Percentiles rank a stretch among this genome's conserved stretches.
Conservation (phyloP, 2,888 invertebrate species). For the Nomada fabriciana region DNA sequence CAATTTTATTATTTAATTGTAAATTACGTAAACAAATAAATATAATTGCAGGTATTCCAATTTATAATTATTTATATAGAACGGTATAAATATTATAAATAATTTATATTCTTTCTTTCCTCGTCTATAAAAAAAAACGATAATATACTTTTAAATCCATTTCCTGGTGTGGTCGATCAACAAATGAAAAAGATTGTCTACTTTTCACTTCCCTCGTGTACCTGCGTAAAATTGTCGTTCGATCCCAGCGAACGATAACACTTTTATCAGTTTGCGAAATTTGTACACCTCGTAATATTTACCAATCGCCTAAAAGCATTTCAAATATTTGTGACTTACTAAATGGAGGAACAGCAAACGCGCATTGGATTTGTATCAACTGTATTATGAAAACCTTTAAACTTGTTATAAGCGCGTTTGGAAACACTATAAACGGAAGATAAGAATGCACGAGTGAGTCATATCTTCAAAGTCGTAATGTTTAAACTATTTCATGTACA, state of each 20-base stretch:
- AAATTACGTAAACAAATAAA: neutral
- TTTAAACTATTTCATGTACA: conserved; percentile 22
- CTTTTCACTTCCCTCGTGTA: neutral
- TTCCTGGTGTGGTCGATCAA: conserved; percentile 11
- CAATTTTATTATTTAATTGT: neutral
- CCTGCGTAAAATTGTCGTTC: neutral
- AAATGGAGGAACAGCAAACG: neutral
- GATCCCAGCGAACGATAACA: neutral
- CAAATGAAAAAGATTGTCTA: neutral
- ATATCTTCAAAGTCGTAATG: conserved; percentile 13
- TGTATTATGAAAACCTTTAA: conserved; percentile 6
- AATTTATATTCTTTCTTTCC: neutral
- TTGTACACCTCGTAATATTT: neutral
- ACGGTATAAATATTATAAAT: too few species aligned
- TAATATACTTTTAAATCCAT: conserved; percentile 24
- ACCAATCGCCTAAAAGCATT: neutral
- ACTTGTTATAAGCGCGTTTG: conserved; percentile 1
- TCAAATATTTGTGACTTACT: conserved; percentile 1
- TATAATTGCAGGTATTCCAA: too few species aligned
- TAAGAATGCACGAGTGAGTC: conserved; percentile 24
- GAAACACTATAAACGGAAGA: conserved; percentile 10
- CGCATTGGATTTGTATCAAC: neutral
- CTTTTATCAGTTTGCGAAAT: conserved; percentile 6
- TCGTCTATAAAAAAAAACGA: neutral
- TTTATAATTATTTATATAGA: too few species aligned